These are phyloP conservation scores for Gambelia wislizenii DNA, from an alignment of 2,797 vertebrate species.

Conservation along the genomic window DNA sequence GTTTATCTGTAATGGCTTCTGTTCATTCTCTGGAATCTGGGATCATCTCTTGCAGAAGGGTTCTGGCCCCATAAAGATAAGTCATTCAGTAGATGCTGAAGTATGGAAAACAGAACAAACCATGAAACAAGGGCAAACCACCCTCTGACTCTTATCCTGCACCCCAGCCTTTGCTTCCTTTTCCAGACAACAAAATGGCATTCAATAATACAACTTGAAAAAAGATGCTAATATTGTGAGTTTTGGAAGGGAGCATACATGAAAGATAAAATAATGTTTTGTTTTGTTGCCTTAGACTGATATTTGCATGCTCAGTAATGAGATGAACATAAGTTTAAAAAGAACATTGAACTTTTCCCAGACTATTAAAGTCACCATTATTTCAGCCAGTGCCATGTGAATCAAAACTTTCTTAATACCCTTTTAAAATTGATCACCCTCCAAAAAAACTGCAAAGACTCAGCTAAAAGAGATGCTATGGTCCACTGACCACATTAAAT, in stretches of 20 bases:
- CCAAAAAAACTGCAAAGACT: conserved; percentile 34
- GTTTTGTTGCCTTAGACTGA: background rate
- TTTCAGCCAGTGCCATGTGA: conserved; percentile 37
- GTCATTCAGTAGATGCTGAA: background rate
- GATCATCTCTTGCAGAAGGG: background rate
- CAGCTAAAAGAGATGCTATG: conserved; percentile 34
- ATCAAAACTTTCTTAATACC: conserved; percentile 15
- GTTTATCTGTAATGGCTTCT: background rate
- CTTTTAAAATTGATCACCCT: conserved; percentile 41
- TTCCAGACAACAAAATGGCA: background rate
- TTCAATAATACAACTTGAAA: conserved; percentile 9
- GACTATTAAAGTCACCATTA: conserved; percentile 18
- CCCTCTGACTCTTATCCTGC: background rate
- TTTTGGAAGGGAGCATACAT: background rate
- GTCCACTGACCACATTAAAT: conserved; percentile 6
- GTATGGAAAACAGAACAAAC: background rate
- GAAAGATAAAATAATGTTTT: background rate
- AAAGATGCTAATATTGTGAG: background rate
- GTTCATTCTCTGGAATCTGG: background rate
- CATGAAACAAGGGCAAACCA: background rate
- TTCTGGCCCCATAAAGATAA: background rate
- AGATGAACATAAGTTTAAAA: conserved; percentile 16
- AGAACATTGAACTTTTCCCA: background rate
- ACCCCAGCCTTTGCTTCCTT: background rate
- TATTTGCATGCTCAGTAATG: background rate